Base-by-base conservation (phyloP, 2,888 invertebrate species). In the Blomia tropicalis region DNA sequence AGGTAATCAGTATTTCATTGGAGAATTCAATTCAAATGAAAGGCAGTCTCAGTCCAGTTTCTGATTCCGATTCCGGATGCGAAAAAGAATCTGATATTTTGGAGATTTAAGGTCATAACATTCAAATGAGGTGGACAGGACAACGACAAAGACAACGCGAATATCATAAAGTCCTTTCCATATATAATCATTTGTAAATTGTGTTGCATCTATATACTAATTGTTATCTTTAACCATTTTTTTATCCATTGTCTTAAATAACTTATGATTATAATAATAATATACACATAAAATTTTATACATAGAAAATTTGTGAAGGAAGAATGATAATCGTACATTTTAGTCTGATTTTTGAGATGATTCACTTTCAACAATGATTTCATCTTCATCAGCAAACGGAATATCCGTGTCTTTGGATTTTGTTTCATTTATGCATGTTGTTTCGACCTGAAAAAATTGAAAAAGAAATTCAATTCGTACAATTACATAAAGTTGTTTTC, bases 321-420 rank as follows among this genome's bases (percentile, higher is more conserved):
- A 41, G 41, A 17, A 17, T 17, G 14, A n/a, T 41, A n/a, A 17
- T 41, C 14, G 41, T 14, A 41, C n/a, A 17, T n/a, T 41, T n/a
- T 41, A n/a, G n/a, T 41, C 41, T 41, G n/a, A n/a, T 41, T 41
- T 41, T 14, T 41, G 51, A n/a, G n/a, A n/a, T n/a, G n/a, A n/a
- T n/a, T n/a, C n/a, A n/a, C n/a, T n/a, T n/a, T n/a, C n/a, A n/a
- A n/a, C n/a, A n/a, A n/a, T n/a, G n/a, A n/a, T 47, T n/a, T 47
- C 51, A n/a, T 47, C 41, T 47, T 47, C 51, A n/a, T 47, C 22
- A 47, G 7, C 51, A 47, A 47, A 47, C 7, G n/a, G 51, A 14
- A 47, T 41, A 14, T 41, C 41, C 41, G 41, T 41, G 41, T 41
- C n/a, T 41, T 41, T 41, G 14, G 14, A 41, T 41, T 14, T 17